Base-by-base conservation (phyloP, 2,888 invertebrate species). In the Melieria crassipennis region DNA sequence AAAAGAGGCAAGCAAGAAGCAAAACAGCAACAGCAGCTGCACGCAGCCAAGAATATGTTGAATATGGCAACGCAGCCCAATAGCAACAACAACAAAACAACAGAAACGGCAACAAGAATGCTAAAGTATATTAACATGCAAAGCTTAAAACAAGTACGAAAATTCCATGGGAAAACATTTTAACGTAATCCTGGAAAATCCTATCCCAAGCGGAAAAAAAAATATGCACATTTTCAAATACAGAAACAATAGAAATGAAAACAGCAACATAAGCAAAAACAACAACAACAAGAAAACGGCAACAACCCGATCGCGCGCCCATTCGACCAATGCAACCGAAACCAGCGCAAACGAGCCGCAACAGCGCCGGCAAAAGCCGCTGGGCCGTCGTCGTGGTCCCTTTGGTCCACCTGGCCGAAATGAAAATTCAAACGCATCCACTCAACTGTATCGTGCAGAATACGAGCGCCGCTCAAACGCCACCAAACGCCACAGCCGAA, bases 151-250 rank as follows among this genome's bases (percentile, higher is more conserved):
- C 60, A 47, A 67, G 60, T 60, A 47, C 67, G 60, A 60, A 60
- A 67, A 67, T 67, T 67, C 50, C 58, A 60, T 67, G 67, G 30
- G 52, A 67, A 67, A 67, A 67, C 67, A 67, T 67, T 67, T 67
- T 67, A 67, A 67, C 67, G 67, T 67, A 67, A 67, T 67, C 67
- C 67, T 67, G 67, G 60, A 67, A 67, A 67, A 67, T 67, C 67
- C 67, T 50, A 30, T 30, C 2, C 30, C 30, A 30, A 30, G 30
- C 2, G 30, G n/a, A 43, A 50, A 16, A 67, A 67, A 60, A 67
- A 67, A 60, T 60, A 42, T 67, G 60, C 48, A 67, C 48, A 67
- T 67, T 67, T 67, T n/a, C 48, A 67, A 67, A 58, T 67, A 67
- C 43, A 13, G 50, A 47, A 67, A 60, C 60, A 67, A 67, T 58